Conservation (phyloP, 2,888 invertebrate genomes). For the Ectemnius lituratus region DNA sequence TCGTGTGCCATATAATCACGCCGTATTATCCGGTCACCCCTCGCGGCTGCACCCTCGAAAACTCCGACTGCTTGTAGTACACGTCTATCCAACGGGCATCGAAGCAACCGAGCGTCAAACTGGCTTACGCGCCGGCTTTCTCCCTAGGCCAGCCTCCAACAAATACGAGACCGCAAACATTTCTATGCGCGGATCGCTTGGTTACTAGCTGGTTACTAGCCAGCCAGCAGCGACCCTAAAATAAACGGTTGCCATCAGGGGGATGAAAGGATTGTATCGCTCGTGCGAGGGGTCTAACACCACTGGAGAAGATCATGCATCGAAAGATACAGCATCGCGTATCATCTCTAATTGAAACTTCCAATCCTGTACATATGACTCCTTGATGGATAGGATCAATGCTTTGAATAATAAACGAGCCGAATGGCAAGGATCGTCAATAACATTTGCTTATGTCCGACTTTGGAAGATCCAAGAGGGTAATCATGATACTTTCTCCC, state of each 20-base stretch:
- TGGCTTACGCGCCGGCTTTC: conserved; percentile 69
- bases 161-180: conserved; percentile 67
- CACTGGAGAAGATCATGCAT: not conserved
- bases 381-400: not conserved
- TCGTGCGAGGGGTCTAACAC: too few relatives aligned
- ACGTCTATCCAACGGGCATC: conserved; percentile 66
- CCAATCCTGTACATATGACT: conserved; percentile 39
- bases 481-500: conserved; percentile 51
- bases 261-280: not conserved
- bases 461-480: conserved; percentile 18
- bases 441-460: not conserved
- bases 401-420: not conserved
- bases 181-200: conserved; percentile 50
- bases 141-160: conserved; percentile 52
- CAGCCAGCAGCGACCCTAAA: not conserved
- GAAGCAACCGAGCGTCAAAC: conserved; percentile 74
- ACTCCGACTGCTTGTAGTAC: too few relatives aligned
- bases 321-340: not conserved
- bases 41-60: conserved; percentile 6
- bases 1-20: conserved; percentile 57
- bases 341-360: conserved; percentile 33
- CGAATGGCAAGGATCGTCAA: not conserved
- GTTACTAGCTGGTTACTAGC: too few relatives aligned
- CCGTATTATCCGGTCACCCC: conserved; percentile 64
- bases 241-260: not conserved